Evolutionary conservation across 2,888 invertebrate genomes (phyloP), one percentile per base, ranked within the genome.

Genomic region (Panzeria rudis): DNA sequence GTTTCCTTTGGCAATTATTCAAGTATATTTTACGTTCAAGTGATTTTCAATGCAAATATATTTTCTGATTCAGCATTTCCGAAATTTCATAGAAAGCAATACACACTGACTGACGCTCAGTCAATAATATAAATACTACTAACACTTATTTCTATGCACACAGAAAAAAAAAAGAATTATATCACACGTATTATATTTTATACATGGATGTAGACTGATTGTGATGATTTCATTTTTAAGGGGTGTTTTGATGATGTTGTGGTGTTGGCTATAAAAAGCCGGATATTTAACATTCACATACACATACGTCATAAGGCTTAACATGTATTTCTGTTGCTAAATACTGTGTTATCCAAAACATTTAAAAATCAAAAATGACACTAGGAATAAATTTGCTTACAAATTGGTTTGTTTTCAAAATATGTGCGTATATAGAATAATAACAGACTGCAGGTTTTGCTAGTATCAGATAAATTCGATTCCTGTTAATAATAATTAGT

Each of bases 1-100:
- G 80, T 83, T 84, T 86, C 84, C 83, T 75, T 80, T 80, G 83
- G 83, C 83, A 86, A 83, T 83, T 84, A 86, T 83, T 85, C 82
- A 86, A 84, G 78, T 75, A 82, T 82, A 84, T 86, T 82, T 82
- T 82, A 84, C 77, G 77, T 82, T 84, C 76, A 86, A 81, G 84
- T 86, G 82, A 84, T 81, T 86, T 84, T 59, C 64, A 81, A 86
- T 86, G 84, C 80, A 86, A 84, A 85, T 82, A 84, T 79, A 82
- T 82, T 84, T 84, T 84, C 78, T 77, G 76, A 85, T 82, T 81
- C 81, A 86, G 71, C 68, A 84, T 84, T 80, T 81, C 76, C 76
- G 62, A 78, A 77, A 66, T 61, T 64, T 85, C 15, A 32, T 38
- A 20, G 6, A 64, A 64, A 50, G 69, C 13, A 5, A 56, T 13